Base-by-base conservation (phyloP, 2,797 vertebrate genomes). In the Oophaga sylvatica region DNA sequence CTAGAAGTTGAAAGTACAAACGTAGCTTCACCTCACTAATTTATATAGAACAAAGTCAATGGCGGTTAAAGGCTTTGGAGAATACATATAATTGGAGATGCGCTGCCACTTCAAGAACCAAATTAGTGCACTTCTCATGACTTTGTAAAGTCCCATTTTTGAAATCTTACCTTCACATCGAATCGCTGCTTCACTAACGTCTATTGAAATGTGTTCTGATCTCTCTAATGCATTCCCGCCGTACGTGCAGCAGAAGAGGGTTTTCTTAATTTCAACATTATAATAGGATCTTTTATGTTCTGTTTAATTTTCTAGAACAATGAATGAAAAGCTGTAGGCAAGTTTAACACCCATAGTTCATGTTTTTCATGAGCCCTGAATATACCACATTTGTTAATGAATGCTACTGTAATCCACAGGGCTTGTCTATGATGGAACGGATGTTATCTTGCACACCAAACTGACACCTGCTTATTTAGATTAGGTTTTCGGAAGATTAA, bases 401-500 rank as follows among this genome's bases (percentile, higher is more conserved):
- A 67, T 85, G 83, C 77, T 60, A 53, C 83, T 65, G 73, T 77
- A 85, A 76, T 76, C 68, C 75, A 68, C 45, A 81, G 80, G 81
- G 79, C 83, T 41, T 78, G 80, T 83, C 80, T 76, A 35, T 10
- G 77, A 84, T 57, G 15, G 41, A 45, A 57, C 22, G 82, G 31
- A 71, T 75, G 80, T 77, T 86, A 77, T 59, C 29, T 81, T 77
- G 60, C 26, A 71, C 80, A 89, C 80, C 71, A 78, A 89, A 89
- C 73, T 89, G 84, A 86, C 88, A 89, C 88, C 88, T 89, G 88
- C 84, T 89, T 75, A 89, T 79, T 89, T 86, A 86, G 63, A 89
- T 89, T 89, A 86, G 35, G 45, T 83, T 86, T 86, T 82, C 48
- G 84, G 71, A 77, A 62, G 80, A 76, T 86, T 78, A 83, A 86